A percentile compares a stretch with the other conserved stretches of the same genome.
Evolutionary conservation across 2,797 vertebrate genomes (phyloP).

Genomic region (Poecilia picta): DNA sequence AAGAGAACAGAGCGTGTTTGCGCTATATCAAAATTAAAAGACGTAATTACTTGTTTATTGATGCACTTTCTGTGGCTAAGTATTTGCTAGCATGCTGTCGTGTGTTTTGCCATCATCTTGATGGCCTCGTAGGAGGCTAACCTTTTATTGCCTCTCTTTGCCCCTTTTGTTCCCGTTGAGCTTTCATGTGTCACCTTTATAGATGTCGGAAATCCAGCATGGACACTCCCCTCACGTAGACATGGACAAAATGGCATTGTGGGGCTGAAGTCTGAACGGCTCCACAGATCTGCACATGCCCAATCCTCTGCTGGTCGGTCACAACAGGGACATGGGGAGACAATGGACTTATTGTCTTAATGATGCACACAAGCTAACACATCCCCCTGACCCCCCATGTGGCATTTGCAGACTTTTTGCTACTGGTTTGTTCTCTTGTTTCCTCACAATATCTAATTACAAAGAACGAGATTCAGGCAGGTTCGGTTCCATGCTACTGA

Average conservation of each 20-base stretch:
- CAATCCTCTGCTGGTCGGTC: constrained; percentile 48
- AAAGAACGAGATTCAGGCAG: background rate
- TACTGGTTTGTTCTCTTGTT: constrained; percentile 29
- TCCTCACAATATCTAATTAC: constrained; percentile 14
- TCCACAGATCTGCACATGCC: constrained; percentile 36
- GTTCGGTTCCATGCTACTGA: background rate
- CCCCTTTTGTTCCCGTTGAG: constrained; percentile 36
- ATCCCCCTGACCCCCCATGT: constrained; percentile 16
- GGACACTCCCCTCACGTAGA: constrained; percentile 10
- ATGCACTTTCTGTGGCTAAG: constrained; percentile 18
- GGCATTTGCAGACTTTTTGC: constrained; percentile 26
- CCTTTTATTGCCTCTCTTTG: constrained; percentile 50
- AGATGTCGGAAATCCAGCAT: constrained; percentile 21
- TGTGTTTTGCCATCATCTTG: constrained; percentile 27
- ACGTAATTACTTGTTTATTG: constrained; percentile 7
- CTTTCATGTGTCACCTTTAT: constrained; percentile 35
- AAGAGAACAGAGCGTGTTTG: background rate
- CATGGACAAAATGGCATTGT: constrained; percentile 37
- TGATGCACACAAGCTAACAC: constrained; percentile 11
- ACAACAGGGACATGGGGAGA: constrained; percentile 44
- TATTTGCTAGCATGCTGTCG: constrained; percentile 33
- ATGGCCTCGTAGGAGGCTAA: constrained; percentile 12
- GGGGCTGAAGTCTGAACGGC: constrained; percentile 28
- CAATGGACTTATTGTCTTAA: constrained; percentile 69
- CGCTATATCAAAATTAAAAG: background rate